These are phyloP conservation scores for Anomalospiza imberbis DNA, from an alignment of 2,797 vertebrate genomes.

Conservation along the genomic window DNA sequence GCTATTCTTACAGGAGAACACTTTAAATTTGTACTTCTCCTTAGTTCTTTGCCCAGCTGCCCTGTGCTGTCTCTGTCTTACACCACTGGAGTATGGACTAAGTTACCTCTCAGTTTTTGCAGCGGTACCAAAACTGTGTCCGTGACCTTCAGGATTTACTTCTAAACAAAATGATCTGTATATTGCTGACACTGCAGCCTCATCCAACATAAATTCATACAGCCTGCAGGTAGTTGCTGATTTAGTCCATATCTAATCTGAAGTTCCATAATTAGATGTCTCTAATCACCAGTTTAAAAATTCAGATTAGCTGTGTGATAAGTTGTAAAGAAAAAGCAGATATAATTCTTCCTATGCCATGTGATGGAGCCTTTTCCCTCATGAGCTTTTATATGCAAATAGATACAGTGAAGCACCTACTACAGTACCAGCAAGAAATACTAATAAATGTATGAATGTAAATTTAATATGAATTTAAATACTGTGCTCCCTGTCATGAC, in stretches of 20 bases:
- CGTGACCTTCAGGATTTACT: not conserved
- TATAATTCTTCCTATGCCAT: not conserved
- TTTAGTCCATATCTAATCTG: not conserved
- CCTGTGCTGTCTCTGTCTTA: not conserved
- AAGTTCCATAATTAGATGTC: not conserved
- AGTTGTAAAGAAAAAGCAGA: not conserved
- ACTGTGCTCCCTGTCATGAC: not conserved
- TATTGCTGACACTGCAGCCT: not conserved
- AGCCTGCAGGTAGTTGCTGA: not conserved
- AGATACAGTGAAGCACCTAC: not conserved
- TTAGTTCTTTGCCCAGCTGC: not conserved
- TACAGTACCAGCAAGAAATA: not conserved
- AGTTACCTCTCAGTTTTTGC: not conserved
- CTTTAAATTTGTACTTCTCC: not conserved
- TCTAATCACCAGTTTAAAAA: not conserved
- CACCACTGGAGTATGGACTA: not conserved
- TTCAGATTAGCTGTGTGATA: not conserved
- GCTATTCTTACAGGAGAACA: not conserved
- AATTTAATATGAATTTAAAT: not conserved
- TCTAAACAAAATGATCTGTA: not conserved
- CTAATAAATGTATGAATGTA: not conserved
- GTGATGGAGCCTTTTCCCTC: not conserved
- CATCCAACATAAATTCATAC: not conserved
- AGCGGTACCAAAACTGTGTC: not conserved
- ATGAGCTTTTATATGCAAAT: not conserved